Evolutionary conservation across 2,888 invertebrate genomes (phyloP).

Genomic region (Syrphus vitripennis): DNA sequence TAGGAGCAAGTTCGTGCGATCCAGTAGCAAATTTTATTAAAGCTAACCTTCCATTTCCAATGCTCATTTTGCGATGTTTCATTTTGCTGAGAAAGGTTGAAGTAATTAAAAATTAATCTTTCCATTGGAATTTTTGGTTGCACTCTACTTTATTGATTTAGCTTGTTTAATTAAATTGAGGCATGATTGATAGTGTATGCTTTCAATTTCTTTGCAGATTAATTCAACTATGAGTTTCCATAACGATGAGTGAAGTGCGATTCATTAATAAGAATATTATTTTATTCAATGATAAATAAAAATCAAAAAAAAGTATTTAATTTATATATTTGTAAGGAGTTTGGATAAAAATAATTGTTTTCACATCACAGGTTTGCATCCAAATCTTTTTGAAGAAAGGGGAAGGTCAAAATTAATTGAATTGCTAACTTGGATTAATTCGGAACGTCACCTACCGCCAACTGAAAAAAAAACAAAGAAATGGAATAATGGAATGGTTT

Average conservation of each 20-base stretch:
- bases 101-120: too few relatives aligned
- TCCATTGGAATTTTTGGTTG: neutral
- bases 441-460: too few relatives aligned
- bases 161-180: neutral
- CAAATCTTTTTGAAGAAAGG: too few relatives aligned
- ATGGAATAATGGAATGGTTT: too few relatives aligned
- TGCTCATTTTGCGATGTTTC: too few relatives aligned
- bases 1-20: too few relatives aligned
- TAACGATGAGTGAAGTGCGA: neutral
- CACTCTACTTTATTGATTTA: neutral
- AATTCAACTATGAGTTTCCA: neutral
- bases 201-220: neutral
- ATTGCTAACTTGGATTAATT: too few relatives aligned
- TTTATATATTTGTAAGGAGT: neutral
- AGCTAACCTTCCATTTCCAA: too few relatives aligned
- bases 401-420: neutral
- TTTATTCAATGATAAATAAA: neutral
- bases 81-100: too few relatives aligned
- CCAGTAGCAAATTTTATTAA: too few relatives aligned
- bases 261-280: neutral
- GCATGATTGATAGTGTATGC: neutral
- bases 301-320: neutral
- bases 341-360: neutral
- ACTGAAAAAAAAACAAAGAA: too few relatives aligned
- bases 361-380: too few relatives aligned